Conservation (phyloP, 64 coral and sea anemone genomes). For the Hydrozoanthus tunicans region DNA sequence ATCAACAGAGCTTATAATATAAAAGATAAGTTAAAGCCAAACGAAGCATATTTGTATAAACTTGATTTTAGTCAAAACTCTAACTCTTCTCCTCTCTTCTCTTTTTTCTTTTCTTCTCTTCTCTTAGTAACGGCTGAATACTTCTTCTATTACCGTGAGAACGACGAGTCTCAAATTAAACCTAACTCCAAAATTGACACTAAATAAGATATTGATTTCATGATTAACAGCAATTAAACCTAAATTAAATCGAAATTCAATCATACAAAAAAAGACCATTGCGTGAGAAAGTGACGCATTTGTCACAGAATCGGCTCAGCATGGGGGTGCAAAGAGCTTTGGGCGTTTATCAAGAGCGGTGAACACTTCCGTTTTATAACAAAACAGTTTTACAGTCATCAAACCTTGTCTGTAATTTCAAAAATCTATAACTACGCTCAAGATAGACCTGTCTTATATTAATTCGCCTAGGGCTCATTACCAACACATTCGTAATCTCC, state of each 20-base stretch:
- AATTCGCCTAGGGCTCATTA: not conserved
- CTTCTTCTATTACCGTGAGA: not conserved
- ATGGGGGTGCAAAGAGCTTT: not conserved
- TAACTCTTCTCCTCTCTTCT: too few relatives aligned
- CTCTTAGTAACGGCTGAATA: too few relatives aligned
- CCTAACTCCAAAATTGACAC: too few relatives aligned
- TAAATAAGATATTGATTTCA: not conserved
- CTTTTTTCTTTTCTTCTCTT: too few relatives aligned
- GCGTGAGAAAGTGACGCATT: constrained; percentile 10
- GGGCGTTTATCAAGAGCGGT: not conserved
- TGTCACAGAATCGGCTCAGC: not conserved
- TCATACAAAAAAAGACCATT: not conserved
- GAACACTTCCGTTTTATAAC: constrained; percentile 4
- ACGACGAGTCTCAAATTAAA: too few relatives aligned
- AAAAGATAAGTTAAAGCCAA: too few relatives aligned
- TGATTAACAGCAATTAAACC: not conserved
- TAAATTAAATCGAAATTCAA: not conserved
- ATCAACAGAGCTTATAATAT: too few relatives aligned
- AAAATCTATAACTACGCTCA: not conserved
- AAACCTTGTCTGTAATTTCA: not conserved
- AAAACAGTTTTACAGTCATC: constrained; percentile 24
- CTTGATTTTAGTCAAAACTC: too few relatives aligned
- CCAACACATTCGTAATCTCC: not conserved
- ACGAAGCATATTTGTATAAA: too few relatives aligned
- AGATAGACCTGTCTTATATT: not conserved